These are phyloP conservation scores for Orussus abietinus DNA, from an alignment of 1,140 invertebrate species.

Conservation along the genomic window DNA sequence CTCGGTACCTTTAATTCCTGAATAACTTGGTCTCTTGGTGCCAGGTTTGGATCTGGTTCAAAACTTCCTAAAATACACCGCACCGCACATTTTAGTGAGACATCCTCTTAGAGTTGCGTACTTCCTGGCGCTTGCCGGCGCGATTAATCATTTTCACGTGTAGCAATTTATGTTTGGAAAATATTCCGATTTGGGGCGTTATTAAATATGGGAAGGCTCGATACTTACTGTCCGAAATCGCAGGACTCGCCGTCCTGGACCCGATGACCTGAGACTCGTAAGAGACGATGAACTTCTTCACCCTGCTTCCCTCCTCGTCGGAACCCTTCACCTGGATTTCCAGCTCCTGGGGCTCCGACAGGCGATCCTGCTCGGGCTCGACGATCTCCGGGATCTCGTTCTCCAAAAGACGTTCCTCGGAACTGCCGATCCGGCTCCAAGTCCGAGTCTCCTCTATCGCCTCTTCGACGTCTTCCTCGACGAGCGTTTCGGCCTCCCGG, in stretches of 20 bases:
- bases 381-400: constrained; percentile 30
- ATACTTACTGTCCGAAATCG: constrained; percentile 38
- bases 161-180: no score
- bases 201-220: no score
- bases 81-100: neutral
- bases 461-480: constrained; percentile 19
- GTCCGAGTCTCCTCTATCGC: constrained; percentile 8
- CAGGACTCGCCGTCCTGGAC: constrained; percentile 37
- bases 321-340: constrained; percentile 44
- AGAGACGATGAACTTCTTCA: constrained; percentile 49
- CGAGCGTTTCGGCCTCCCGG: neutral
- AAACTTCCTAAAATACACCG: constrained; percentile 43
- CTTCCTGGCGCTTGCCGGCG: no score
- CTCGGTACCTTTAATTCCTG: constrained; percentile 49
- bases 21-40: constrained; percentile 49
- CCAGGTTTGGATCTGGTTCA: constrained; percentile 48
- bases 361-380: constrained; percentile 33
- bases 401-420: constrained; percentile 17
- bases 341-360: constrained; percentile 40
- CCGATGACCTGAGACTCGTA: constrained; percentile 45
- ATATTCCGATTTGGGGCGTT: no score
- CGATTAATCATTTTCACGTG: no score
- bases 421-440: constrained; percentile 26
- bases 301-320: constrained; percentile 36
- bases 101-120: no score